Conservation (phyloP, 2,888 invertebrate species). For the Salpingus planirostris region DNA sequence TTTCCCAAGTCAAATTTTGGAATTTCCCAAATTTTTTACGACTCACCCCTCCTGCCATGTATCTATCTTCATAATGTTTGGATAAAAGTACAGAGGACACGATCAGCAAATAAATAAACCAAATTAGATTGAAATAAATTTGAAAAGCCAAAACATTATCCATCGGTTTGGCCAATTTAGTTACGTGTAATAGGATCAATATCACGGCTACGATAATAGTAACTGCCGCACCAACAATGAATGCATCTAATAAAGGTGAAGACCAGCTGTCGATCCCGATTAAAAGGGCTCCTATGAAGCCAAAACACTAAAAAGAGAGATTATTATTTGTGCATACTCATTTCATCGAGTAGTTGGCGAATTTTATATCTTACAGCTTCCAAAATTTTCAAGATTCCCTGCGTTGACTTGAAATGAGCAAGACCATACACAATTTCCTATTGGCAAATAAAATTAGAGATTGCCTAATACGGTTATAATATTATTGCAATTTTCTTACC, state of each 20-base stretch:
- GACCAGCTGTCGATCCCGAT: slow-evolving; percentile 6
- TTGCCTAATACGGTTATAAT: no score
- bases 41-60: slow-evolving; percentile 12
- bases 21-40: no score
- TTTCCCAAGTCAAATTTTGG: slow-evolving; percentile 2
- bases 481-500: no score
- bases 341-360: no score
- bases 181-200: slow-evolving; percentile 9
- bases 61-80: slow-evolving; percentile 5
- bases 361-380: slow-evolving; percentile 11
- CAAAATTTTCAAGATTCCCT: slow-evolving; percentile 11
- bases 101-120: slow-evolving; percentile 14
- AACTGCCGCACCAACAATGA: slow-evolving; percentile 10
- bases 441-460: no score
- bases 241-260: slow-evolving; percentile 8
- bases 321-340: no score
- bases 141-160: slow-evolving; percentile 9
- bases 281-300: slow-evolving; percentile 12
- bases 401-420: slow-evolving; percentile 7
- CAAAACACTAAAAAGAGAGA: slow-evolving; percentile 11
- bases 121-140: slow-evolving; percentile 13
- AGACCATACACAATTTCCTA: slow-evolving; percentile 7
- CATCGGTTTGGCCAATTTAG: slow-evolving; percentile 8
- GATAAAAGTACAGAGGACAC: slow-evolving; percentile 13
- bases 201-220: slow-evolving; percentile 9